Percentiles rank a stretch among this genome's conserved stretches.
phyloP scores from a whole-genome alignment of 2,113 vertebrate genomes.

The Lampris incognitus region DNA sequence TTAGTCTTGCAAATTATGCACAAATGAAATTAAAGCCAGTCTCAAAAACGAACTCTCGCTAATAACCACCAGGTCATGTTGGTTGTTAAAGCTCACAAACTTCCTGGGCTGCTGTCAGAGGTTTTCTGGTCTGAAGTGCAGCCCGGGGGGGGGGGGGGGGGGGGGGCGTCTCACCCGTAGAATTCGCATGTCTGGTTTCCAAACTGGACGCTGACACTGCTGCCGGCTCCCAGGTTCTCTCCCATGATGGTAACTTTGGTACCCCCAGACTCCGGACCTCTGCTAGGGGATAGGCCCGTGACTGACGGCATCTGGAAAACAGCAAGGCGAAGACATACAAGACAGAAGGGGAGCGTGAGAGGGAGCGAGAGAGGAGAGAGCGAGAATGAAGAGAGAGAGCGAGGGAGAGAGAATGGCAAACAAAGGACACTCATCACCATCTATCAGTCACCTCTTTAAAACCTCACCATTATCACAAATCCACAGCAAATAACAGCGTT shows the following conservation, averaged over 20 bases:
- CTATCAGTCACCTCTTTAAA: slow-evolving; percentile 18
- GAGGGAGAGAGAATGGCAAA: slow-evolving; percentile 12
- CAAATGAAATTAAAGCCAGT: slow-evolving; percentile 11
- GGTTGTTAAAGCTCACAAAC: slow-evolving; percentile 4
- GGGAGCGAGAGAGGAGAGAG: not conserved
- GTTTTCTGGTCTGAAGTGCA: not conserved
- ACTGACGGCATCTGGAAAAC: slow-evolving; percentile 86
- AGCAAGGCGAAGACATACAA: no score
- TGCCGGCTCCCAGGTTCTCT: slow-evolving; percentile 92
- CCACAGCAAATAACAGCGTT: slow-evolving; percentile 56
- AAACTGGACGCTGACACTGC: slow-evolving; percentile 89
- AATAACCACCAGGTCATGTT: slow-evolving; percentile 6
- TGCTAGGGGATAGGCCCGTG: slow-evolving; percentile 87
- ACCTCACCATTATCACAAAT: slow-evolving; percentile 36
- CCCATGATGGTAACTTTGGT: slow-evolving; percentile 96
- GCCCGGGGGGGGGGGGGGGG: not conserved
- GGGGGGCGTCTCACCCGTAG: slow-evolving; percentile 85
- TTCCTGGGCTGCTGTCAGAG: not conserved
- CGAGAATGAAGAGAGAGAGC: slow-evolving; percentile 1
- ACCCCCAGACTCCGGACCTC: slow-evolving; percentile 95
- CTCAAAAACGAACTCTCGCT: not conserved
- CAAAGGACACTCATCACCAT: slow-evolving; percentile 30
- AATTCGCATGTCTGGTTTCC: slow-evolving; percentile 98
- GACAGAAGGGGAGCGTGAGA: slow-evolving; percentile 7
- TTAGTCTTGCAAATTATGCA: not conserved